These are phyloP conservation scores for Blomia tropicalis DNA, from an alignment of 2,888 invertebrate species.

Conservation along the genomic window DNA sequence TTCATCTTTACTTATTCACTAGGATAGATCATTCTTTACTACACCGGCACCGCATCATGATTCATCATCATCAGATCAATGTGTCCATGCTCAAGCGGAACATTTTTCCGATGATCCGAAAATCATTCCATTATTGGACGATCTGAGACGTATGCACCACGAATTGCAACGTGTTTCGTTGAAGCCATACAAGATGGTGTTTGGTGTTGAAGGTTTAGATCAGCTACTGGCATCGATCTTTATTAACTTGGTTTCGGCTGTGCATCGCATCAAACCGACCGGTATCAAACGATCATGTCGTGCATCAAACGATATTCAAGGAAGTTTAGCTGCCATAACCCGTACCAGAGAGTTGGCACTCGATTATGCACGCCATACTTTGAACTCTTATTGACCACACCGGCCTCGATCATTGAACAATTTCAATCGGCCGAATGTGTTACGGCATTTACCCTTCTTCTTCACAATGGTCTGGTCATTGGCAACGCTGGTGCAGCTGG, in stretches of 20 bases:
- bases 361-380: slow-evolving; percentile 75
- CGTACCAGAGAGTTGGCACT: slow-evolving; percentile 69
- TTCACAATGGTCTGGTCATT: slow-evolving; percentile 24
- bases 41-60: no score
- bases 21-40: no score
- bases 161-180: slow-evolving; percentile 57
- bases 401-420: slow-evolving; percentile 63
- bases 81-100: no score
- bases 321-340: slow-evolving; percentile 63
- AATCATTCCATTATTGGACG: slow-evolving; percentile 58
- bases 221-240: slow-evolving; percentile 60
- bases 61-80: no score
- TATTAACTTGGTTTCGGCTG: slow-evolving; percentile 60
- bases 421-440: slow-evolving; percentile 74
- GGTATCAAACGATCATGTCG: slow-evolving; percentile 69
- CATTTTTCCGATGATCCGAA: slow-evolving; percentile 43
- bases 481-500: no score
- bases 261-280: slow-evolving; percentile 60
- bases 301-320: slow-evolving; percentile 66
- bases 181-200: slow-evolving; percentile 62
- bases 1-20: no score
- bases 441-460: slow-evolving; percentile 44
- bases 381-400: slow-evolving; percentile 62
- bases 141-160: slow-evolving; percentile 53
- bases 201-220: slow-evolving; percentile 76